These are phyloP conservation scores for Seriola rivoliana DNA, from an alignment of 2,113 vertebrate genomes.

Conservation along the genomic window DNA sequence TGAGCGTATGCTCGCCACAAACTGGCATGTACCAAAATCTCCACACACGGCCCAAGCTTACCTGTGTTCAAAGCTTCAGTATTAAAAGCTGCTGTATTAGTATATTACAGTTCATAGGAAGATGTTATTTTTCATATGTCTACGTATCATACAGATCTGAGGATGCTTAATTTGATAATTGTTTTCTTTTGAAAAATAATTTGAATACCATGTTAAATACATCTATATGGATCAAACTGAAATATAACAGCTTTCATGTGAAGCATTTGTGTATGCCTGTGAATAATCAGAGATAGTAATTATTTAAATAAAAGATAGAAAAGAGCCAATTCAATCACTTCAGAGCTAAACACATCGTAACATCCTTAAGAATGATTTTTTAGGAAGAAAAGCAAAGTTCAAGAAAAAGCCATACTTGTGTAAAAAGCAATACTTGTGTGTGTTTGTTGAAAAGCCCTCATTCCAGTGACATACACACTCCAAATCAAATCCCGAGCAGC, in stretches of 20 bases:
- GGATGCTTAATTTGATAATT: background rate
- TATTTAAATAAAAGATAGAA: background rate
- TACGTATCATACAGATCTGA: background rate
- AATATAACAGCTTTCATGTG: background rate
- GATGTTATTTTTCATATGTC: background rate
- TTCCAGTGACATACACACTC: conserved; percentile 14
- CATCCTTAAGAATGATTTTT: conserved; percentile 26
- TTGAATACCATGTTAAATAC: too few species aligned
- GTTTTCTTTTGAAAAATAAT: too few species aligned
- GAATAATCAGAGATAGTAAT: background rate
- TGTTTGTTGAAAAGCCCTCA: conserved; percentile 17
- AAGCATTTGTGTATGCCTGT: background rate
- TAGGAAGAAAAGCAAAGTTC: conserved; percentile 12
- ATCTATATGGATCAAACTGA: background rate
- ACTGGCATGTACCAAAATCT: too few species aligned
- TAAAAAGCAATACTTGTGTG: background rate
- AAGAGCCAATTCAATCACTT: conserved; percentile 38
- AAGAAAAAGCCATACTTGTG: background rate
- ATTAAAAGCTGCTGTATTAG: background rate
- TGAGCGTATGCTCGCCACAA: too few species aligned
- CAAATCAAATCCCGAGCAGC: conserved; percentile 57
- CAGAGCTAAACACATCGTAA: conserved; percentile 5
- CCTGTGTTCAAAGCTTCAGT: too few species aligned
- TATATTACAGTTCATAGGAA: too few species aligned
- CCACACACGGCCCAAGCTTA: too few species aligned